phyloP scores from a whole-genome alignment of 2,113 vertebrate genomes.

The Mobula birostris region DNA sequence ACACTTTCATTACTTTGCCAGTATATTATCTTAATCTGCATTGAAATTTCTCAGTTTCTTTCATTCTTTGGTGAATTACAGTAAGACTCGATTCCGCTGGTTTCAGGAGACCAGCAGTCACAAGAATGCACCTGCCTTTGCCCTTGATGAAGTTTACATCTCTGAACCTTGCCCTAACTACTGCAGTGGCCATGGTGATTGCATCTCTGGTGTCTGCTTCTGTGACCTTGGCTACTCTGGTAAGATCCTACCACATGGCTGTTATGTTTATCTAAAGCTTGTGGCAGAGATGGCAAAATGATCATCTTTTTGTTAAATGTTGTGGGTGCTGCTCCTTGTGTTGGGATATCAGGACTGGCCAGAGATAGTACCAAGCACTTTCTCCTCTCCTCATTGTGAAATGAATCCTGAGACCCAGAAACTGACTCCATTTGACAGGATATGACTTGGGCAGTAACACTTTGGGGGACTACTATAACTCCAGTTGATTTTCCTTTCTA shows the following conservation, averaged over 20 bases:
- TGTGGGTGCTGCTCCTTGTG: neutral
- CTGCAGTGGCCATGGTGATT: slow-evolving; percentile 89
- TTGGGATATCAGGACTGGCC: neutral
- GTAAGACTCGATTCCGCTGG: slow-evolving; percentile 96
- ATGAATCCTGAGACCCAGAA: neutral
- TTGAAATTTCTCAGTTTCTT: neutral
- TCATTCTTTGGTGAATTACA: slow-evolving; percentile 48
- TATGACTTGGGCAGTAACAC: neutral
- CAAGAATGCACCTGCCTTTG: slow-evolving; percentile 76
- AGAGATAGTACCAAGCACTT: neutral
- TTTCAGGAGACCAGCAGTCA: slow-evolving; percentile 88
- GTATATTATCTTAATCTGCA: neutral
- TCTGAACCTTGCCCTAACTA: slow-evolving; percentile 89
- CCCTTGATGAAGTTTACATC: slow-evolving; percentile 88
- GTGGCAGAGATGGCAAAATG: neutral
- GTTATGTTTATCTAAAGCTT: neutral
- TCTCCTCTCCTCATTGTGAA: neutral
- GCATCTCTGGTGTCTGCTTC: slow-evolving; percentile 91
- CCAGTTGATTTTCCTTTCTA: neutral
- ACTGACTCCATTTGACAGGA: neutral
- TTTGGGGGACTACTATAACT: neutral
- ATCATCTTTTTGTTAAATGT: neutral
- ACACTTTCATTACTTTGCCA: neutral
- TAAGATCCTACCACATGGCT: slow-evolving; percentile 43
- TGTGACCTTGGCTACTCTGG: slow-evolving; percentile 94